phyloP scores from a whole-genome alignment of 2,888 invertebrate genomes.

The Apamea sordens region DNA sequence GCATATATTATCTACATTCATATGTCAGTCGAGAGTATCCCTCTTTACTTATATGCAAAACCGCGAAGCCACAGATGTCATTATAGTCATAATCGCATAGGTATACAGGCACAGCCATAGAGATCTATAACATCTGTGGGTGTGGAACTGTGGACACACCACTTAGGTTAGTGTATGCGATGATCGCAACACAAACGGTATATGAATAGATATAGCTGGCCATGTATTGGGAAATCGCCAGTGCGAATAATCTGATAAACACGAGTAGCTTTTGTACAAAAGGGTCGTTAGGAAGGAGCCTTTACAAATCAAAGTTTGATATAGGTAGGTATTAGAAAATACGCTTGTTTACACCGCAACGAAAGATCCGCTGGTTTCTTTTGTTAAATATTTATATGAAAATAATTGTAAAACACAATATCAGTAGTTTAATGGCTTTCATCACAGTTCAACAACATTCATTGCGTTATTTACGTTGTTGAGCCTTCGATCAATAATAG shows the following conservation, averaged over 20 bases:
- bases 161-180: conserved; percentile 23
- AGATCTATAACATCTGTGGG: conserved; percentile 16
- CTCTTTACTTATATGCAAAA: conserved; percentile 3
- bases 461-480: neutral
- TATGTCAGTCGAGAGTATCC: neutral
- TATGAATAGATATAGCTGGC: neutral
- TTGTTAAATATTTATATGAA: conserved; percentile 8
- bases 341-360: conserved; percentile 16
- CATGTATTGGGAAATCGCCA: conserved; percentile 39
- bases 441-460: neutral
- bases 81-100: neutral
- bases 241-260: conserved; percentile 50
- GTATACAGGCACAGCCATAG: neutral
- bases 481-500: no score
- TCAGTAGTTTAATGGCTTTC: neutral
- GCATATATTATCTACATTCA: neutral
- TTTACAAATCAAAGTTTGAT: conserved; percentile 52
- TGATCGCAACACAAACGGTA: conserved; percentile 33
- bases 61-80: conserved; percentile 8
- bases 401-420: neutral
- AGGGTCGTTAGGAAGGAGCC: conserved; percentile 31
- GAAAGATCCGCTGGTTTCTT: conserved; percentile 23
- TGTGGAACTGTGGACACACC: conserved; percentile 7
- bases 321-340: conserved; percentile 42
- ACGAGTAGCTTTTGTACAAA: conserved; percentile 39